phyloP scores from a whole-genome alignment of 2,797 vertebrate genomes.

The Poeciliopsis infans region DNA sequence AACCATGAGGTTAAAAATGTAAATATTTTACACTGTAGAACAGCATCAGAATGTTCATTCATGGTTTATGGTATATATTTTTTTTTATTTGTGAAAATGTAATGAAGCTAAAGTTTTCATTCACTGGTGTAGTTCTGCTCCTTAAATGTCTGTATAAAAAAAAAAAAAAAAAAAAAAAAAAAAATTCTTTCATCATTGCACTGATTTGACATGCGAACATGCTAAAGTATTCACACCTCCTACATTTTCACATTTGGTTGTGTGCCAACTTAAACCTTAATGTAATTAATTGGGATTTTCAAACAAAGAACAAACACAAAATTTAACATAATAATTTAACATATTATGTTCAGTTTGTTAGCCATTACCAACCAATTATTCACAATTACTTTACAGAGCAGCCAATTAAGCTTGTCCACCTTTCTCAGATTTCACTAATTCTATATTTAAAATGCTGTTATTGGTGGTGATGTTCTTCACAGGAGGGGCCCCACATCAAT shows the following conservation, averaged over 20 bases:
- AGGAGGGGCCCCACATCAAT: neutral
- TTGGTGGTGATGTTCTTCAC: neutral
- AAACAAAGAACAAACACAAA: neutral
- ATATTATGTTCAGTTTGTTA: neutral
- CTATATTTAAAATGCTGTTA: neutral
- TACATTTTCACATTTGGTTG: neutral
- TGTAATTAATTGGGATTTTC: neutral
- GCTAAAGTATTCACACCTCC: neutral
- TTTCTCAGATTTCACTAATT: neutral
- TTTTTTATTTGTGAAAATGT: neutral
- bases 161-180: too few species aligned
- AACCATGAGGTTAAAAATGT: neutral
- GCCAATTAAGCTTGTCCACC: neutral
- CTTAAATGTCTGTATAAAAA: neutral
- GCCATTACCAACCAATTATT: neutral
- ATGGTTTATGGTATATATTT: neutral
- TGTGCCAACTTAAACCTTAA: neutral
- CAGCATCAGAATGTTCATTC: neutral
- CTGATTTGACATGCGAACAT: neutral
- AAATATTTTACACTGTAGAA: neutral
- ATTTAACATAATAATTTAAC: neutral
- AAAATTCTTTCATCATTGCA: neutral
- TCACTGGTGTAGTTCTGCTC: neutral
- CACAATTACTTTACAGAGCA: neutral
- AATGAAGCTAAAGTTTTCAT: neutral